Percentiles rank a stretch among this genome's conserved stretches.
Conservation (phyloP, 2,888 invertebrate genomes). For the Papilio demoleus region DNA sequence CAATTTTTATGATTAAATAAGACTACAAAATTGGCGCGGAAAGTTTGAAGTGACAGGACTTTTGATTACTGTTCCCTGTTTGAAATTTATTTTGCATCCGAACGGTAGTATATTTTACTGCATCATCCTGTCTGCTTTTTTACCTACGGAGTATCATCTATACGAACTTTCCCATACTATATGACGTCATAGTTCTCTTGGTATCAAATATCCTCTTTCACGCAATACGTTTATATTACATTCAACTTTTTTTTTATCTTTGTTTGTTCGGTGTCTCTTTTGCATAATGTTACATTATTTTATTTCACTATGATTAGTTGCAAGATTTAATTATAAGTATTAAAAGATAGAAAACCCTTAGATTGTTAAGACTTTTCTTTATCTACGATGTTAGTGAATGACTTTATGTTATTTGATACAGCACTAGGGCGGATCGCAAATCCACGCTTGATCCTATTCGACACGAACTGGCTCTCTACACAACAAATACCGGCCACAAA, state of each 20-base stretch:
- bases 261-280: too few relatives aligned
- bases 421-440: not conserved
- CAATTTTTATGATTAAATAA: constrained; percentile 43
- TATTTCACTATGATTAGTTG: not conserved
- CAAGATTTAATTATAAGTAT: not conserved
- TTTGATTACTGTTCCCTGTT: constrained; percentile 5
- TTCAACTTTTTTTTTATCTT: too few relatives aligned
- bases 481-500: constrained; percentile 11
- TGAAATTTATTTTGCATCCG: not conserved
- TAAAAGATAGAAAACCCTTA: not conserved
- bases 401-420: not conserved
- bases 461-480: constrained; percentile 1
- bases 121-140: not conserved
- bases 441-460: not conserved
- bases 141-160: not conserved
- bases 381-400: not conserved
- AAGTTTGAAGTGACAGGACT: constrained; percentile 33
- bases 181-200: too few relatives aligned
- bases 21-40: constrained; percentile 37
- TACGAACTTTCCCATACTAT: too few relatives aligned
- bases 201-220: too few relatives aligned
- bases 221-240: too few relatives aligned
- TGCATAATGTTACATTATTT: too few relatives aligned
- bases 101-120: not conserved
- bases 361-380: not conserved